phyloP scores from a whole-genome alignment of 1,140 invertebrate species.

The Oscheius sp. region DNA sequence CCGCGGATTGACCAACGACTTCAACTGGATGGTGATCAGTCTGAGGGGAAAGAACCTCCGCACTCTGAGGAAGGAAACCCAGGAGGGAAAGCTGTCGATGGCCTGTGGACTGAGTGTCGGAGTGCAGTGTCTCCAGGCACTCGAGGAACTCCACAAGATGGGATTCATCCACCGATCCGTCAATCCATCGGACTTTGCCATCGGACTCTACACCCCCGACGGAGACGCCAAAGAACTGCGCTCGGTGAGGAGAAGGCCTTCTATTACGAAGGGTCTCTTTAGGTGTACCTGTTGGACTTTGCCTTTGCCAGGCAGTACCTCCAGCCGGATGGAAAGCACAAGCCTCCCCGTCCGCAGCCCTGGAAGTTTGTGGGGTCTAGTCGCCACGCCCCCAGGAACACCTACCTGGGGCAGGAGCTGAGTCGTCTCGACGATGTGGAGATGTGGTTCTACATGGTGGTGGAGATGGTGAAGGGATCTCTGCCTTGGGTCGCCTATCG shows the following conservation, averaged over 20 bases:
- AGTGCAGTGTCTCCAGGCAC: conserved; percentile 31
- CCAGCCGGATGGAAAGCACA: conserved; percentile 24
- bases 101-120: conserved; percentile 29
- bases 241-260: background rate
- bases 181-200: conserved; percentile 35
- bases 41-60: conserved; percentile 29
- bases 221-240: conserved; percentile 12
- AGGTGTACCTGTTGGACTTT: conserved; percentile 38
- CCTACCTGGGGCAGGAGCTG: conserved; percentile 11
- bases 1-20: conserved; percentile 10
- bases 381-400: conserved; percentile 30
- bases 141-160: conserved; percentile 36
- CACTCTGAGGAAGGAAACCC: conserved; percentile 19
- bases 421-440: conserved; percentile 34
- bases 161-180: conserved; percentile 39
- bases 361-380: conserved; percentile 24
- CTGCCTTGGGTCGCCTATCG: conserved; percentile 30
- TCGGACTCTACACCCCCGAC: conserved; percentile 19
- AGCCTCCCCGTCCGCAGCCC: conserved; percentile 22
- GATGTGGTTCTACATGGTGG: conserved; percentile 40
- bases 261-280: background rate
- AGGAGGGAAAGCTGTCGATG: conserved; percentile 22
- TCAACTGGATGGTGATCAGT: conserved; percentile 31
- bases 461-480: conserved; percentile 33
- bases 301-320: conserved; percentile 29